Evolutionary conservation across 2,113 vertebrate species (phyloP).

Genomic region (Oryzias woworae): DNA sequence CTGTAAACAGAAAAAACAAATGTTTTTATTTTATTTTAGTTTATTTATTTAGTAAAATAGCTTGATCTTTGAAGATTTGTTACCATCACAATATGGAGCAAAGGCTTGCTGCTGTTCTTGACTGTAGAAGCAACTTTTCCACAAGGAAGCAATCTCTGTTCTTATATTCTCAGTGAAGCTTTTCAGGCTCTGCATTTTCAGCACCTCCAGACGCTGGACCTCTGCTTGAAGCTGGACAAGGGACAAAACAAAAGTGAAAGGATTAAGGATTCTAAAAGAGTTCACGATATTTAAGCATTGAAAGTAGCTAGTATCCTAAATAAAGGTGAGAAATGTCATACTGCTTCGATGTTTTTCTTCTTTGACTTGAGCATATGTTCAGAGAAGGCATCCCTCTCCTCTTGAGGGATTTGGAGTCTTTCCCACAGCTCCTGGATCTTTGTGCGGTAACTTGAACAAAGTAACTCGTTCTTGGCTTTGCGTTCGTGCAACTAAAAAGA

Average conservation of each 20-base stretch:
- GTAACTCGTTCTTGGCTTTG: conserved; percentile 77
- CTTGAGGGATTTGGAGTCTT: conserved; percentile 79
- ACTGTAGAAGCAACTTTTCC: conserved; percentile 90
- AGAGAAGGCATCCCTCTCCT: conserved; percentile 78
- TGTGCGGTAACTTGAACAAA: conserved; percentile 76
- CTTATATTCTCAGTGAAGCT: conserved; percentile 79
- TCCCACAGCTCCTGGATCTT: conserved; percentile 87
- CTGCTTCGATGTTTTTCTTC: conserved; percentile 79
- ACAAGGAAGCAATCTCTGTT: conserved; percentile 80
- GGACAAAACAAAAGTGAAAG: not conserved
- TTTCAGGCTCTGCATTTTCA: conserved; percentile 87
- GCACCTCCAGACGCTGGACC: conserved; percentile 79
- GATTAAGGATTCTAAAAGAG: not conserved
- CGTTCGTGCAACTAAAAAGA: conserved; percentile 78
- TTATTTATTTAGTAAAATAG: not conserved
- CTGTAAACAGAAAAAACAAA: conserved; percentile 32
- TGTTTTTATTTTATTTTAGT: too few relatives aligned
- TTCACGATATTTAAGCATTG: too few relatives aligned
- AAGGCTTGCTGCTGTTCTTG: conserved; percentile 83
- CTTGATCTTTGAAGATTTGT: not conserved
- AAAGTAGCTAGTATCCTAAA: not conserved
- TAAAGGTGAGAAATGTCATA: conserved; percentile 70
- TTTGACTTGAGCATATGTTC: conserved; percentile 76
- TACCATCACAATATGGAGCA: conserved; percentile 78
- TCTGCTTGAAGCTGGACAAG: conserved; percentile 82